Evolutionary conservation across 2,797 vertebrate species (phyloP), one percentile per base, ranked within the genome.

Genomic region (Phoxinus dragarum): DNA sequence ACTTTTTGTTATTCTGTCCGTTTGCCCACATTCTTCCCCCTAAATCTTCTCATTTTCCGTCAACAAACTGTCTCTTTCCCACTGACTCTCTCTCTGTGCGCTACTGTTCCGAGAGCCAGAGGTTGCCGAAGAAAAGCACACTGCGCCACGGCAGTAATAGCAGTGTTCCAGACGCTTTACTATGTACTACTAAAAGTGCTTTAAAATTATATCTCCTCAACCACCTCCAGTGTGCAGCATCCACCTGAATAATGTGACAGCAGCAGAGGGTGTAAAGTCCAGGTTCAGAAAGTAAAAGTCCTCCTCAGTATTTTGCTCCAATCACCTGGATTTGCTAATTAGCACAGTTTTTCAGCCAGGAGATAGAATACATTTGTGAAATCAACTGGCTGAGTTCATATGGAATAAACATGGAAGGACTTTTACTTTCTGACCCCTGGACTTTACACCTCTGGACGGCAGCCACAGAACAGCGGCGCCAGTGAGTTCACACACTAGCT

Each of bases 11-110:
- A 75, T 56, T 67, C 47, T 68, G 54, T 56, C 7, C 78, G 72
- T 89, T 82, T 87, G 86, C 89, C 84, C 75, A 91, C 91, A 87
- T 84, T 82, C 76, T 34, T 1, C 75, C 92, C 93, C 89, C 92
- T 90, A 36, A 80, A 90, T 89, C 86, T 73, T 88, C 49, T 85
- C 71, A 84, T 87, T 88, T 80, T 88, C 92, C 90, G 87, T 89
- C 91, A 89, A 86, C 84, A 87, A 66, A 59, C 52, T 11, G 23
- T 73, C 52, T 71, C 59, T 31, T 31, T 31, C 86, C 64, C 8
- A 47, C 68, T 72, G 67, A 80, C 64, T 72, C 52, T n/a, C 34
- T 34, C 56, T 68, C 40, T 72, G 71, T 77, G 31, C 1, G 67
- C 84, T 84, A 81, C 71, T 88, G 72, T 86, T 80, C 16, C 23